phyloP scores from a whole-genome alignment of 2,888 invertebrate genomes.

The Agrochola circellaris region DNA sequence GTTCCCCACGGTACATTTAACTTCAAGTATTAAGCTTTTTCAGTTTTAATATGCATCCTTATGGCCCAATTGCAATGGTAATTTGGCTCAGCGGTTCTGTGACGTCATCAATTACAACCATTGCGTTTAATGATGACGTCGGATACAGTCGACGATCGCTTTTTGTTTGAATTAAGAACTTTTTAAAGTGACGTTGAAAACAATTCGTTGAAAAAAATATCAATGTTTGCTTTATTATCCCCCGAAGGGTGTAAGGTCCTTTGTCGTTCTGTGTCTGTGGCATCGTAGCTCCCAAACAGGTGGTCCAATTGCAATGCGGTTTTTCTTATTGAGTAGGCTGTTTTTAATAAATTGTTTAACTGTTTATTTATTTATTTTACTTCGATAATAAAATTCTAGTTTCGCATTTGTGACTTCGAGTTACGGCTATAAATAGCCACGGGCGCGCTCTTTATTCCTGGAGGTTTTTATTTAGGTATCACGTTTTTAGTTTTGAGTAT shows the following conservation, averaged over 20 bases:
- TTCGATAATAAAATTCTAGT: too few species aligned
- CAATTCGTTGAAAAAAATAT: background rate
- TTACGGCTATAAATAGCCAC: too few species aligned
- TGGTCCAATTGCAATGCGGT: background rate
- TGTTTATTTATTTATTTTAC: too few species aligned
- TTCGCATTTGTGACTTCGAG: too few species aligned
- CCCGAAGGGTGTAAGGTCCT: background rate
- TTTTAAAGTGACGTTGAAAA: background rate
- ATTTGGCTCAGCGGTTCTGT: slow-evolving; percentile 27
- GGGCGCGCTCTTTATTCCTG: too few species aligned
- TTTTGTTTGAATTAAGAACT: slow-evolving; percentile 13
- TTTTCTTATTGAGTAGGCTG: background rate
- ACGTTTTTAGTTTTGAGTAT: too few species aligned
- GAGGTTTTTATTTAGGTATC: too few species aligned
- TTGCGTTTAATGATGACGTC: slow-evolving; percentile 25
- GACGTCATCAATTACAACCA: slow-evolving; percentile 28
- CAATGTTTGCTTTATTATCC: background rate
- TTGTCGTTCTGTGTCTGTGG: background rate
- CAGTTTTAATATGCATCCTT: slow-evolving; percentile 11
- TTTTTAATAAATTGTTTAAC: too few species aligned
- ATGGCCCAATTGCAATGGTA: slow-evolving; percentile 19
- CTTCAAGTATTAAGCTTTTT: slow-evolving; percentile 10
- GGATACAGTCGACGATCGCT: background rate
- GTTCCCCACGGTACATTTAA: slow-evolving; percentile 23
- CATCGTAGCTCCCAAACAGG: background rate